These are phyloP conservation scores for Xerus rutilus DNA, from an alignment of 2,797 vertebrate genomes.

Conservation along the genomic window DNA sequence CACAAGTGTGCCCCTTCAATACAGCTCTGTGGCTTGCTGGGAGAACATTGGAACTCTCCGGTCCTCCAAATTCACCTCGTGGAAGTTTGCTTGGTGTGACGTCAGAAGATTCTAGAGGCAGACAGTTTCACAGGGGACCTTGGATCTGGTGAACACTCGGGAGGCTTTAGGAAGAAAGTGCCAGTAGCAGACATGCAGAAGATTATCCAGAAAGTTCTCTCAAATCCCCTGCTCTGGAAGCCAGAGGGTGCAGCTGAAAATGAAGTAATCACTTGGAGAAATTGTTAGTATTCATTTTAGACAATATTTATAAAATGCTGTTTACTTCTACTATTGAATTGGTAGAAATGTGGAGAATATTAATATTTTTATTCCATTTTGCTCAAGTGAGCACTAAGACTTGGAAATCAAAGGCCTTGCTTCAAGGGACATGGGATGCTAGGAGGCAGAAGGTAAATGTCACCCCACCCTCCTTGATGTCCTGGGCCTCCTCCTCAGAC, in stretches of 20 bases:
- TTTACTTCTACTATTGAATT: not conserved
- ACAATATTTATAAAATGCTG: not conserved
- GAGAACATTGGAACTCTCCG: rapidly evolving
- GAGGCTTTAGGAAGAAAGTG: not conserved
- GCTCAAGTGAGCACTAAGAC: rapidly evolving
- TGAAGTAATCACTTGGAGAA: not conserved
- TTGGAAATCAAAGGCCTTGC: rapidly evolving
- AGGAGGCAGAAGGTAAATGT: too few species aligned
- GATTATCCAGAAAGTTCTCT: rapidly evolving
- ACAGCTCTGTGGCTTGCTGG: not conserved
- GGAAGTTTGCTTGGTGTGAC: not conserved
- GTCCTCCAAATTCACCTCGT: not conserved
- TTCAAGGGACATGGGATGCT: rapidly evolving
- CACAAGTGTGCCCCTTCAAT: not conserved
- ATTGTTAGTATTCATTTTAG: not conserved
- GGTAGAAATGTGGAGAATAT: not conserved
- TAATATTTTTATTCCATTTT: too few species aligned
- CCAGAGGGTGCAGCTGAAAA: too few species aligned
- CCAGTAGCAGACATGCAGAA: rapidly evolving
- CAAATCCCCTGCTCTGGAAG: not conserved
- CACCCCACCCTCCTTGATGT: rapidly evolving
- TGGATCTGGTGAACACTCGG: rapidly evolving
- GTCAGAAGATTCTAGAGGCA: not conserved
- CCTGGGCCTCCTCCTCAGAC: rapidly evolving
- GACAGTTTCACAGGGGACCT: not conserved